Conservation (phyloP, 2,888 invertebrate species). For the Nomada flava region DNA sequence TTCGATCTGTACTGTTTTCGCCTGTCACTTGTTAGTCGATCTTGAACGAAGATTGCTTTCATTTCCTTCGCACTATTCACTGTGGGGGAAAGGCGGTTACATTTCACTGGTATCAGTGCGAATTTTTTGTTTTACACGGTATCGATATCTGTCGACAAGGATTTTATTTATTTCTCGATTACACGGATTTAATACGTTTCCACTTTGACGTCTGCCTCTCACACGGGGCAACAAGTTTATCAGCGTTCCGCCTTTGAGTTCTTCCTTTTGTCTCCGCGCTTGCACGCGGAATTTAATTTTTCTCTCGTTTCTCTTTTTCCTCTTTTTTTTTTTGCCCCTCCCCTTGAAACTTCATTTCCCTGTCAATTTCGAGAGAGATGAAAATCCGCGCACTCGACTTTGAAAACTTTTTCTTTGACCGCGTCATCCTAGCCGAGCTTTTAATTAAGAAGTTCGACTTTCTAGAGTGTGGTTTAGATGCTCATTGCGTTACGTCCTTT, state of each 20-base stretch:
- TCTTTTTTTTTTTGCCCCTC: neutral
- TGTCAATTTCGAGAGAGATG: conserved; percentile 39
- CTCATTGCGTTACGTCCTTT: conserved; percentile 59
- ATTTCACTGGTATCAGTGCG: neutral
- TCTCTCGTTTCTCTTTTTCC: conserved; percentile 2
- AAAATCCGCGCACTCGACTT: conserved; percentile 18
- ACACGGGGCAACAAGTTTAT: conserved; percentile 7
- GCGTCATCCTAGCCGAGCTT: conserved; percentile 18
- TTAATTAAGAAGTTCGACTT: conserved; percentile 55
- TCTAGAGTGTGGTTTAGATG: conserved; percentile 48
- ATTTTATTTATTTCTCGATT: conserved; percentile 3
- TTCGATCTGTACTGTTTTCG: conserved; percentile 22
- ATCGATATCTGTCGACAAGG: neutral
- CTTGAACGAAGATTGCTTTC: no score
- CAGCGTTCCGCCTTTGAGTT: conserved; percentile 15
- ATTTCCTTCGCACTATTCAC: no score
- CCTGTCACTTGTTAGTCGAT: neutral
- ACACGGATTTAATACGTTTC: conserved; percentile 14
- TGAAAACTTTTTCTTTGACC: conserved; percentile 38
- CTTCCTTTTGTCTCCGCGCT: conserved; percentile 1
- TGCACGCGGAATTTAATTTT: conserved; percentile 45
- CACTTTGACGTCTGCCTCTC: conserved; percentile 28
- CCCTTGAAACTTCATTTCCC: conserved; percentile 42
- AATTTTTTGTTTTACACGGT: neutral
- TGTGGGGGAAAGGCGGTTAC: neutral